Evolutionary conservation across 2,113 vertebrate species (phyloP).

Genomic region (Lepus europaeus): DNA sequence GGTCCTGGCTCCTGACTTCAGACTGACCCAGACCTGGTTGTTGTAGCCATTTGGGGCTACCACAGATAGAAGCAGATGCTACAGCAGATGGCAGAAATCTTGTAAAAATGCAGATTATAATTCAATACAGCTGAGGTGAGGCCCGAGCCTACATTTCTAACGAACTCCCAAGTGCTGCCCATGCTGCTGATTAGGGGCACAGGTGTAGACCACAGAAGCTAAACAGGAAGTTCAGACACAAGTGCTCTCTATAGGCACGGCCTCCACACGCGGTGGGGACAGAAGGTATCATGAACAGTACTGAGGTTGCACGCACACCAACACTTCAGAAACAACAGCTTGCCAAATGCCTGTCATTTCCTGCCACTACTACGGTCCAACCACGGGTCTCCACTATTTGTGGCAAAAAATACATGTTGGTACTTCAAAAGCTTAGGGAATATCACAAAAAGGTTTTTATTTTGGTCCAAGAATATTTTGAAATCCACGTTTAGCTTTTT

Average conservation of each 20-base stretch:
- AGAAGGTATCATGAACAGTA: not conserved
- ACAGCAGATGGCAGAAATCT: too few relatives aligned
- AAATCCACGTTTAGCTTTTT: too few relatives aligned
- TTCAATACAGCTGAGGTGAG: not conserved
- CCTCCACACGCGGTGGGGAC: rapidly evolving
- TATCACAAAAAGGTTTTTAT: too few relatives aligned
- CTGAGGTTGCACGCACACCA: too few relatives aligned
- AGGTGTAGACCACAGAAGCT: not conserved
- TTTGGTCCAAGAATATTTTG: too few relatives aligned
- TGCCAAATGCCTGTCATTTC: not conserved
- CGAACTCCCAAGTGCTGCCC: not conserved
- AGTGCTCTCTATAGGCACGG: not conserved
- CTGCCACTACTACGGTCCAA: not conserved
- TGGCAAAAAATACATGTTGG: not conserved
- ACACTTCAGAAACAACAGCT: not conserved
- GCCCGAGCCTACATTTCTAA: not conserved
- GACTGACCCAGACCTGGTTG: too few relatives aligned
- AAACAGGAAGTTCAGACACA: not conserved
- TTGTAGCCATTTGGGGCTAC: too few relatives aligned
- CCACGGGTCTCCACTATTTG: not conserved
- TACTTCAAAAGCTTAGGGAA: too few relatives aligned
- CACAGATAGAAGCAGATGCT: too few relatives aligned
- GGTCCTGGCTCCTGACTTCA: too few relatives aligned
- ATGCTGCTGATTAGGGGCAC: not conserved
- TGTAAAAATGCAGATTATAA: not conserved